Conservation (phyloP, 2,888 invertebrate species). For the Leptarthrus brevirostris region DNA sequence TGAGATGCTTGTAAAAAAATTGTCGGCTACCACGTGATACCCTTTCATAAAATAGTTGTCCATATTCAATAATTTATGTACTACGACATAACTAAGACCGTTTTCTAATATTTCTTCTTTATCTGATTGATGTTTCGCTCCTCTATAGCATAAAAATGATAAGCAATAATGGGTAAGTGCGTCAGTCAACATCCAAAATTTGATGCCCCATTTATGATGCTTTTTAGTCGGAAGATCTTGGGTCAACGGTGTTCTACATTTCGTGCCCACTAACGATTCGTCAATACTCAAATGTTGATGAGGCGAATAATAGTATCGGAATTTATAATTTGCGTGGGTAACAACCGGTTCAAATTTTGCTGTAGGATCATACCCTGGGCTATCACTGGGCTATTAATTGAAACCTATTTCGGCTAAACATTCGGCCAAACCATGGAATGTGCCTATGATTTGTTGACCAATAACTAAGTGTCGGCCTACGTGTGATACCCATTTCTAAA, state of each 20-base stretch:
- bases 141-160: neutral
- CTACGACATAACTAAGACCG: neutral
- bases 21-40: neutral
- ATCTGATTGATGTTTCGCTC: neutral
- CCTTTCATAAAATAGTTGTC: neutral
- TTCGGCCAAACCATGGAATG: no score
- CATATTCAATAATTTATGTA: constrained; percentile 2
- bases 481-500: no score
- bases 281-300: constrained; percentile 55
- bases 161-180: neutral
- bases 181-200: neutral
- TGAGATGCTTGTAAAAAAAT: neutral
- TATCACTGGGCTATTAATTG: neutral
- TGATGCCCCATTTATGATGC: constrained; percentile 52
- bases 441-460: no score
- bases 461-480: no score
- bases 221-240: constrained; percentile 58
- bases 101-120: neutral
- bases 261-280: constrained; percentile 58
- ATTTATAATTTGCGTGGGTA: neutral
- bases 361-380: neutral
- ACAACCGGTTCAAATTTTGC: no score
- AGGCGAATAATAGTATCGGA: neutral
- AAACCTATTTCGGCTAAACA: no score
- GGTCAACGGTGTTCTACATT: constrained; percentile 54